phyloP scores from a whole-genome alignment of 2,888 invertebrate species.

The Julus scandinavius region DNA sequence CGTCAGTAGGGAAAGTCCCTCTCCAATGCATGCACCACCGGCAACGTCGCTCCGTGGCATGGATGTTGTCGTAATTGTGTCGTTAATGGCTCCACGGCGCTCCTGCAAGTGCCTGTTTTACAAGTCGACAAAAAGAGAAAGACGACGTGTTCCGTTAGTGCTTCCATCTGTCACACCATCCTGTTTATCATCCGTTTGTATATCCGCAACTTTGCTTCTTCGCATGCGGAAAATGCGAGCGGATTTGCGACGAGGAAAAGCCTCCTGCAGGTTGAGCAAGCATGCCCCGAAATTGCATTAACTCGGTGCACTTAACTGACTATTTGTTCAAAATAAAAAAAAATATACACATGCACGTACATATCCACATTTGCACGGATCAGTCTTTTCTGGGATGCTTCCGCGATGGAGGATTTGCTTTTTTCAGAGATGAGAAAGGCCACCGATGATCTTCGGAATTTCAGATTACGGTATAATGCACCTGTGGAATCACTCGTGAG shows the following conservation, averaged over 20 bases:
- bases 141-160: constrained; percentile 2
- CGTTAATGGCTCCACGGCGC: neutral
- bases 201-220: constrained; percentile 33
- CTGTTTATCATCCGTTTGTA: constrained; percentile 15
- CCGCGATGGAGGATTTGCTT: neutral
- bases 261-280: constrained; percentile 19
- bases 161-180: constrained; percentile 4
- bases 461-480: neutral
- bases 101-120: constrained; percentile 7
- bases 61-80: neutral
- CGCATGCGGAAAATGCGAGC: neutral
- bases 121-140: neutral
- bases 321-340: neutral
- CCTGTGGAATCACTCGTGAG: too few species aligned
- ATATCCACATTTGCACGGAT: neutral
- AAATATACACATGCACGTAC: neutral
- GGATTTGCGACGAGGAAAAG: constrained; percentile 24
- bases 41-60: neutral
- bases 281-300: constrained; percentile 33
- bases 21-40: too few species aligned
- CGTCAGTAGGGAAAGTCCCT: too few species aligned
- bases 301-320: constrained; percentile 29
- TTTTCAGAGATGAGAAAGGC: neutral
- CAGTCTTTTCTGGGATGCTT: neutral
- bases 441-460: neutral